Evolutionary conservation across 2,113 vertebrate genomes (phyloP), one percentile per base, ranked within the genome.

Genomic region (Salvelinus alpinus): DNA sequence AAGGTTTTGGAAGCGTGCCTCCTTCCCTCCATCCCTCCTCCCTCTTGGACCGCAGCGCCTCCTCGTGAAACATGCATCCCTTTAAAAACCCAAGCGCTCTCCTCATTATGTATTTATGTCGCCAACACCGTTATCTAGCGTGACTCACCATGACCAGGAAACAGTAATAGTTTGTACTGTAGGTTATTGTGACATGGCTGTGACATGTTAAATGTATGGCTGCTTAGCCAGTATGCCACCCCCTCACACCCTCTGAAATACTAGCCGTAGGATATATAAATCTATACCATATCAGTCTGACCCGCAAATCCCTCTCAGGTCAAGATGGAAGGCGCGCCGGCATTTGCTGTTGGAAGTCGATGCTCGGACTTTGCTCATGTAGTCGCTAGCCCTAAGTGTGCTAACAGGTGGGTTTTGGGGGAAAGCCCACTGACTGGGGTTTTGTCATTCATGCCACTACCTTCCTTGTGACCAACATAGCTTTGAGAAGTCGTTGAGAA

Each of bases 51-150:
- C 74, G 16, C 72, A 38, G 70, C 65, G 57, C 73, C 74, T 54
- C 78, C 79, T 82, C 78, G 71, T 73, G 48, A 72, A 78, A 47
- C 1, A 59, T 48, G 9, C 80, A 60, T 77, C 69, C 60, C 66
- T 71, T 82, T 71, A 78, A 83, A 74, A 77, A 18, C 14, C 14
- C 51, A 54, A 57, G 5, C 70, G 67, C 64, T 80, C 31, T 84
- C 80, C 68, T 70, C 68, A 86, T 86, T 88, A 85, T 84, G 72
- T 78, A 82, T 88, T 82, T 82, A 85, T 86, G 74, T 73, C 38
- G 75, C 72, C 51, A 18, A 54, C 51, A 54, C 51, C 1, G 14
- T 54, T 4, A 54, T 16, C 51, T 14, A 54, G 51, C 16, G 4
- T 54, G 51, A 18, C 51, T 54, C 51, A 51, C 48, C 78, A 81